Conservation (phyloP, 2,113 vertebrate genomes). For the Etheostoma cragini region DNA sequence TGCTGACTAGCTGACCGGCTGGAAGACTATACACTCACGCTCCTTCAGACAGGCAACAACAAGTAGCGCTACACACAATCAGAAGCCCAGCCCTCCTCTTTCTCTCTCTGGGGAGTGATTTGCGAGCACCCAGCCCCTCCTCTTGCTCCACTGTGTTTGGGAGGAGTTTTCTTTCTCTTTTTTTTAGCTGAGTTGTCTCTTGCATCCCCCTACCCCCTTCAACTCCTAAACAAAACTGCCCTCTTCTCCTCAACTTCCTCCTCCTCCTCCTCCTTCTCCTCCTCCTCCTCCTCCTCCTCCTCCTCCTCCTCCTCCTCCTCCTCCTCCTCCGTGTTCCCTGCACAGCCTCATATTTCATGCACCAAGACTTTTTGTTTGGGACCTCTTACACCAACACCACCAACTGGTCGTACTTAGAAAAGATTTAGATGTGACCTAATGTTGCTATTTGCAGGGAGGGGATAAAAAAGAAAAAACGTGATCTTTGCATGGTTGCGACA, state of each 20-base stretch:
- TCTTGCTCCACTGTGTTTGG: slow-evolving; percentile 71
- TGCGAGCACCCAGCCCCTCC: slow-evolving; percentile 79
- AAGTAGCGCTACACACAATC: slow-evolving; percentile 66
- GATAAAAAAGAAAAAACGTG: slow-evolving; percentile 5
- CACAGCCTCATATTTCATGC: slow-evolving; percentile 76
- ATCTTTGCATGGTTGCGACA: slow-evolving; percentile 26
- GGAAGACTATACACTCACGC: slow-evolving; percentile 46
- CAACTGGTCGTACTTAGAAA: slow-evolving; percentile 43
- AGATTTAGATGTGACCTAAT: slow-evolving; percentile 65
- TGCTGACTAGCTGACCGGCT: slow-evolving; percentile 48
- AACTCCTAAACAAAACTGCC: slow-evolving; percentile 55
- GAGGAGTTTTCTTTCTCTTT: slow-evolving; percentile 74
- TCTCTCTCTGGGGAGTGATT: slow-evolving; percentile 80
- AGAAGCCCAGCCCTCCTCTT: slow-evolving; percentile 62
- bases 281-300: slow-evolving; percentile 25
- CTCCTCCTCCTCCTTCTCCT: slow-evolving; percentile 25
- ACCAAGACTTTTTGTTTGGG: slow-evolving; percentile 64
- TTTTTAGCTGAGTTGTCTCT: slow-evolving; percentile 64
- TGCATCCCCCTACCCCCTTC: slow-evolving; percentile 5
- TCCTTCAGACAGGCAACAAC: slow-evolving; percentile 75
- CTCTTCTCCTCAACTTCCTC: slow-evolving; percentile 33
- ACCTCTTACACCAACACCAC: slow-evolving; percentile 52
- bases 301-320: slow-evolving; percentile 27
- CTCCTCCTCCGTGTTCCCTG: slow-evolving; percentile 29
- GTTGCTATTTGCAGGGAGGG: slow-evolving; percentile 53